These are phyloP conservation scores for Platyscapa corneri DNA, from an alignment of 1,140 invertebrate genomes.

Conservation along the genomic window DNA sequence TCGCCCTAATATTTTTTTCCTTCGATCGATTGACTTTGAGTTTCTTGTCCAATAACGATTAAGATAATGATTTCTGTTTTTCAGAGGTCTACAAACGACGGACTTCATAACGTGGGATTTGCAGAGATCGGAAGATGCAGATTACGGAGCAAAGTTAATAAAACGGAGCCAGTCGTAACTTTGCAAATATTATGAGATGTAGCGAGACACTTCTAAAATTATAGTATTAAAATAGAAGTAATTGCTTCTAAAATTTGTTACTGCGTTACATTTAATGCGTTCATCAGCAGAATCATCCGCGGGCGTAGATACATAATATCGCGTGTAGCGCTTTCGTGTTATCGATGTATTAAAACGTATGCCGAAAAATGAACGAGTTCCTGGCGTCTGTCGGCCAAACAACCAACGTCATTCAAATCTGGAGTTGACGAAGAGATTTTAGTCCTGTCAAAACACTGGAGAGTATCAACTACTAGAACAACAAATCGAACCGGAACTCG, in stretches of 20 bases:
- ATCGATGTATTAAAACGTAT: background rate
- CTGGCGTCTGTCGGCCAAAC: background rate
- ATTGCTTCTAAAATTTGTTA: slow-evolving; percentile 9
- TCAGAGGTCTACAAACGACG: background rate
- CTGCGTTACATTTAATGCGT: background rate
- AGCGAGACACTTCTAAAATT: background rate
- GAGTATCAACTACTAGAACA: background rate
- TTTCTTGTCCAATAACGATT: background rate
- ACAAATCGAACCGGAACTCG: background rate
- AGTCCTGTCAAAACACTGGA: background rate
- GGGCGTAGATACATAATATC: background rate
- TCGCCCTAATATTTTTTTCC: too few relatives aligned
- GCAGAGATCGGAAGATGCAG: background rate
- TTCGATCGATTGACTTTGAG: too few relatives aligned
- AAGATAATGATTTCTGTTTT: background rate
- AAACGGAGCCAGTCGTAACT: background rate
- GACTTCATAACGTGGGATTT: background rate
- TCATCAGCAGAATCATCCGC: background rate
- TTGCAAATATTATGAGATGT: background rate
- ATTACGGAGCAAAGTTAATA: background rate
- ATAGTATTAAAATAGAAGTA: background rate
- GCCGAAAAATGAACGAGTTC: background rate
- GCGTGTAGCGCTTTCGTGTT: background rate
- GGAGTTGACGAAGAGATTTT: background rate
- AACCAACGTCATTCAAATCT: background rate